Conservation (phyloP, 2,888 invertebrate genomes). For the Allophyes oxyacanthae region DNA sequence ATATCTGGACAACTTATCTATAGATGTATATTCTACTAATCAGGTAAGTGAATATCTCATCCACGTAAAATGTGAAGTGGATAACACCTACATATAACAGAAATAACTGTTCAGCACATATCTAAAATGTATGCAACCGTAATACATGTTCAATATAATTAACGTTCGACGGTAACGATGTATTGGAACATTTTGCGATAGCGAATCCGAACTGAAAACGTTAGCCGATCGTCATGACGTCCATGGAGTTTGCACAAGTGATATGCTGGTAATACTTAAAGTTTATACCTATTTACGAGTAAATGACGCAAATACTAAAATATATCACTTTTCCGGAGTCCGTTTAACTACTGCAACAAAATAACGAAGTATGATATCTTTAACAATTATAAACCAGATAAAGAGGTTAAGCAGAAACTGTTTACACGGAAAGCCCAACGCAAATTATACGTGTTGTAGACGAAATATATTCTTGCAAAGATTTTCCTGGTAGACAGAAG, state of each 20-base stretch:
- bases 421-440: conserved; percentile 15
- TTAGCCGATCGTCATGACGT: conserved; percentile 15
- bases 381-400: neutral
- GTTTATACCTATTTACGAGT: neutral
- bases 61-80: conserved; percentile 6
- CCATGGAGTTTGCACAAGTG: conserved; percentile 35
- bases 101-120: conserved; percentile 18
- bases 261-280: conserved; percentile 2
- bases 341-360: neutral
- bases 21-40: neutral
- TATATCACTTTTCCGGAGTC: neutral
- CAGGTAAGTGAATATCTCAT: neutral
- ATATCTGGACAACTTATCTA: conserved; percentile 3
- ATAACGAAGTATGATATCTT: conserved; percentile 1
- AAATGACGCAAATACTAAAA: conserved; percentile 12
- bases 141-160: conserved; percentile 21
- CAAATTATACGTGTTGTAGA: conserved; percentile 5
- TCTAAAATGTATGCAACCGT: conserved; percentile 17
- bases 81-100: conserved; percentile 10
- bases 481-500: conserved; percentile 31
- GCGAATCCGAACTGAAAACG: conserved; percentile 8
- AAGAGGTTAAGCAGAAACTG: neutral
- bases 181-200: conserved; percentile 33
- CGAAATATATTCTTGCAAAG: conserved; percentile 3
- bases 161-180: conserved; percentile 9